Conservation (phyloP, 2,113 vertebrate genomes). For the Morone saxatilis region DNA sequence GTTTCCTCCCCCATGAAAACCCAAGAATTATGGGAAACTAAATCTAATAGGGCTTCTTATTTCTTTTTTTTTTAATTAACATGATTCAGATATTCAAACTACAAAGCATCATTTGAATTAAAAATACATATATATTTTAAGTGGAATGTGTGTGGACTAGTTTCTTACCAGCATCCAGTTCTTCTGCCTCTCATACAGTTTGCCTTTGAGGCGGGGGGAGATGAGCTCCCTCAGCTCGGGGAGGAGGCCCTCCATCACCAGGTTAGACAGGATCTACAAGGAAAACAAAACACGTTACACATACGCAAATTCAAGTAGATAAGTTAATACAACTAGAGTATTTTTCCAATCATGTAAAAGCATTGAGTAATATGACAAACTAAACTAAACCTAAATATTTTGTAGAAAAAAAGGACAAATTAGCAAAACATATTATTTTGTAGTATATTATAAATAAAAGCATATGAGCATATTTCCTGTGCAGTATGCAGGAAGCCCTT, state of each 20-base stretch:
- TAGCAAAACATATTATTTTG: too few relatives aligned
- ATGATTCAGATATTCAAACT: not conserved
- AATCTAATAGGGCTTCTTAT: not conserved
- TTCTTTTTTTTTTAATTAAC: not conserved
- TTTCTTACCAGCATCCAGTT: slow-evolving; percentile 92
- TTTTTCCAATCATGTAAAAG: too few relatives aligned
- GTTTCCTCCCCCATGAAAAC: not conserved
- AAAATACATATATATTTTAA: not conserved
- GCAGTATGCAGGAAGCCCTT: too few relatives aligned
- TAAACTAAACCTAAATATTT: too few relatives aligned
- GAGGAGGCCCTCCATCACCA: slow-evolving; percentile 95
- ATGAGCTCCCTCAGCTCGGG: slow-evolving; percentile 90
- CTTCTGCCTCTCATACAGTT: slow-evolving; percentile 90
- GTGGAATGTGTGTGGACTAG: not conserved
- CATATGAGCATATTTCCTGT: too few relatives aligned
- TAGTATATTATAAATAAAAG: too few relatives aligned
- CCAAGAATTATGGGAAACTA: not conserved
- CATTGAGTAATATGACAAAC: too few relatives aligned
- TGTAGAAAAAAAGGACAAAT: too few relatives aligned
- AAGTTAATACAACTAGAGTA: too few relatives aligned
- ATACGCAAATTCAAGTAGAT: too few relatives aligned
- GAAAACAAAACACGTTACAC: not conserved
- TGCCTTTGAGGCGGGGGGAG: slow-evolving; percentile 91
- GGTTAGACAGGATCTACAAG: slow-evolving; percentile 91
- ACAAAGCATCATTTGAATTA: not conserved